Base-by-base conservation (phyloP, 2,888 invertebrate species). In the Leptura quadrifasciata region DNA sequence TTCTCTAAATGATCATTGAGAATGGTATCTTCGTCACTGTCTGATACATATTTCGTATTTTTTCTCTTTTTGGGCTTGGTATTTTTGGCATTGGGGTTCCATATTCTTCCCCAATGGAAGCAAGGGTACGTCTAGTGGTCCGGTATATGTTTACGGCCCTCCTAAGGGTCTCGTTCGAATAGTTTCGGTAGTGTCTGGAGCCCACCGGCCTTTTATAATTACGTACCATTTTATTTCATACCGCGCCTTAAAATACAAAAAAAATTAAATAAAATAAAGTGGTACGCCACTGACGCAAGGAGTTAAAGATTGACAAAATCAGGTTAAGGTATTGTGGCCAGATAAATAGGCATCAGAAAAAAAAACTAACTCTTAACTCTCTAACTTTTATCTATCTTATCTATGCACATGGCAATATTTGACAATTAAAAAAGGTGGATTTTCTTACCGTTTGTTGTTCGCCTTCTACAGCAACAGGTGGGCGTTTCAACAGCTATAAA, bases 221-320 rank as follows among this genome's bases (percentile, higher is more conserved):
- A n/a, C n/a, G n/a, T n/a, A n/a, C n/a, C n/a, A n/a, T n/a, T n/a
- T n/a, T n/a, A n/a, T n/a, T n/a, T 15, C 58, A 58, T 9, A 15
- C 24, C 58, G 24, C 58, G 21, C 58, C 58, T 58, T 21, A 58
- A 21, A 58, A 21, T 58, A 58, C 58, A 58, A 58, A 58, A 58
- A 52, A 52, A n/a, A n/a, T n/a, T n/a, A n/a, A n/a, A n/a, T n/a
- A n/a, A n/a, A n/a, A n/a, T n/a, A 52, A 58, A 58, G 24, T 58
- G 20, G 24, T 58, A 58, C 58, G 58, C 58, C 58, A 58, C 58
- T 58, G 58, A 20, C 24, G 21, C 20, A 58, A 52, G 52, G 52
- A 52, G 52, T 52, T 52, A 20, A 58, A 58, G 58, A 58, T 58
- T 21, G 10, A 21, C 24, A 58, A 58, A 58, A 57, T 21, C n/a